phyloP scores from a whole-genome alignment of 1,140 invertebrate genomes.

The Latrodectus geometricus region DNA sequence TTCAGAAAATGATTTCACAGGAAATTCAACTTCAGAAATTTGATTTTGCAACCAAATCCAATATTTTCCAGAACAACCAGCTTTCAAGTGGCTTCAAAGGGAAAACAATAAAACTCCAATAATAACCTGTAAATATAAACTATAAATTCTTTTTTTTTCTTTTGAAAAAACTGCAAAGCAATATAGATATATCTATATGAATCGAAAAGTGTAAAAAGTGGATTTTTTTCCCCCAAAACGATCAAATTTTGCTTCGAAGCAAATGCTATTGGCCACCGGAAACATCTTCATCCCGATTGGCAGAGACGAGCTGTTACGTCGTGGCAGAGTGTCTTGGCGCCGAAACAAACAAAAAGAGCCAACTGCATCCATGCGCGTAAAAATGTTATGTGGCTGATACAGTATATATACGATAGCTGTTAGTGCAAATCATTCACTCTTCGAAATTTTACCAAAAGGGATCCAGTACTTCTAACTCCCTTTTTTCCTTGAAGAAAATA shows the following conservation, averaged over 20 bases:
- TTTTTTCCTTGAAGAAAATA: no score
- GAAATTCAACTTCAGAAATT: no score
- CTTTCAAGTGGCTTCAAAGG: not conserved
- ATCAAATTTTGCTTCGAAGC: conserved; percentile 24
- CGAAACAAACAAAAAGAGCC: conserved; percentile 47
- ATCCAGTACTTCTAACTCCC: not conserved
- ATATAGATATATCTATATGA: not conserved
- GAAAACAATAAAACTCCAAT: no score
- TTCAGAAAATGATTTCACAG: no score
- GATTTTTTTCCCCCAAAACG: conserved; percentile 22
- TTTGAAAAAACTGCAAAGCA: not conserved
- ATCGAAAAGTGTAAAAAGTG: conserved; percentile 15
- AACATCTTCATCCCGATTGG: conserved; percentile 29
- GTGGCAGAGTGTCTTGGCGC: conserved; percentile 37
- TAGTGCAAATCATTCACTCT: conserved; percentile 17
- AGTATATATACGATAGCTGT: conserved; percentile 19
- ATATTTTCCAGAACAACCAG: conserved; percentile 9
- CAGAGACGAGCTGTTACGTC: conserved; percentile 31
- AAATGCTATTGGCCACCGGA: conserved; percentile 36
- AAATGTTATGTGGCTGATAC: conserved; percentile 13
- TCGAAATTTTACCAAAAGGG: conserved; percentile 8
- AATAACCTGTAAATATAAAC: conserved; percentile 40
- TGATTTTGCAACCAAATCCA: conserved; percentile 3
- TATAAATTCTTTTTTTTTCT: not conserved
- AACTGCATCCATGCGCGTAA: conserved; percentile 15